Conservation (phyloP, 2,113 vertebrate genomes). For the Brienomyrus brachyistius region DNA sequence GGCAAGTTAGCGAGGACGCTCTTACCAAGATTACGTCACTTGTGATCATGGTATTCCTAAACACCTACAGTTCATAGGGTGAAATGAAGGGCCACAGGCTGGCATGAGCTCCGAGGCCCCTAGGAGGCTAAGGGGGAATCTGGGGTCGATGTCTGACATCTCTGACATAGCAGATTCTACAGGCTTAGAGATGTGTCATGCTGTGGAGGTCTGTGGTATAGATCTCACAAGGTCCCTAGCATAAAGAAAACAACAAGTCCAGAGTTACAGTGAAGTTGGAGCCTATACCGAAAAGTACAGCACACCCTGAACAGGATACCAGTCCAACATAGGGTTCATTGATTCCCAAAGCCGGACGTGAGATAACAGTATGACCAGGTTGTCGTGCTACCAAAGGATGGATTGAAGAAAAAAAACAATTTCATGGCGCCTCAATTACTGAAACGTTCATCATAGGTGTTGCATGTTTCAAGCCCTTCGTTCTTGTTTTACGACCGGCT, state of each 20-base stretch:
- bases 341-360: not conserved
- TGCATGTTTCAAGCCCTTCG: not conserved
- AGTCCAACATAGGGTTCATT: not conserved
- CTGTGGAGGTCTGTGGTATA: not conserved
- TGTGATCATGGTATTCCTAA: not conserved
- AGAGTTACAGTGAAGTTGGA: not conserved
- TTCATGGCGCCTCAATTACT: not conserved
- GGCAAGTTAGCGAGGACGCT: not conserved
- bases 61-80: not conserved
- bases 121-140: not conserved
- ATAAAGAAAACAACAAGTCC: not conserved
- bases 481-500: not conserved
- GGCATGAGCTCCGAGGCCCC: not conserved
- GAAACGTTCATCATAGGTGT: not conserved
- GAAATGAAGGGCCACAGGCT: not conserved
- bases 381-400: not conserved
- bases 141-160: not conserved
- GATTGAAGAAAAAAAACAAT: not conserved
- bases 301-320: not conserved
- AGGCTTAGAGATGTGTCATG: not conserved
- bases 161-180: not conserved
- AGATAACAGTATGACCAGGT: not conserved
- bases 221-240: not conserved
- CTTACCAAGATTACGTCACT: not conserved
- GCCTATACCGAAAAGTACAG: not conserved